Evolutionary conservation across 2,797 vertebrate species (phyloP), one percentile per base, ranked within the genome.

Genomic region (Microctenopoma lineatum): DNA sequence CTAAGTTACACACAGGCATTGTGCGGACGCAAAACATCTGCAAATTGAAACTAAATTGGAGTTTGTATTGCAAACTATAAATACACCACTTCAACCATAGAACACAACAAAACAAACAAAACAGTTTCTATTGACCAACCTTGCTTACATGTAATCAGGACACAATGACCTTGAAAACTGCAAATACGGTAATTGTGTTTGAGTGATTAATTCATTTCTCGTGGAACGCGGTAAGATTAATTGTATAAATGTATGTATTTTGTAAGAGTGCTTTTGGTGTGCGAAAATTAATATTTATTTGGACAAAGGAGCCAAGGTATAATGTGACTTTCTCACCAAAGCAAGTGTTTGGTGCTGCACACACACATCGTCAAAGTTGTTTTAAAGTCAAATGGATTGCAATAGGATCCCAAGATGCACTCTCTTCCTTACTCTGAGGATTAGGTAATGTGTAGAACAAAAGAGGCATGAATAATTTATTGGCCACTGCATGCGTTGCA

Each of bases 351-450:
- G n/a, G 42, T 54, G 44, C 16, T 36, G n/a, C 18, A 38, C 45
- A 51, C 21, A 55, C 25, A 46, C 55, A n/a, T 46, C 80, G 83
- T 90, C 91, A 93, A 94, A 92, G 91, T 93, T 93, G 89, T 92
- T 93, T 93, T 90, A 91, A 93, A 93, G 92, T 94, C 93, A 93
- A 94, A 94, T 86, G 89, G 90, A 92, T 93, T 93, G 92, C 86
- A 92, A 90, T 70, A 68, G 86, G 77, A 92, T 84, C 84, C 88
- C 38, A 59, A 85, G 86, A 89, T 86, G 80, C 87, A 85, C 86
- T 88, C 80, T 89, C 84, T 77, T 84, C 75, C 67, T 74, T 46
- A 81, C 86, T 77, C 89, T 57, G 67, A 85, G 90, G 90, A 92
- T 90, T 86, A 73, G 91, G 89, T 92, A 87, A 90, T 91, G 91